Base-by-base conservation (phyloP, 1,140 invertebrate species). In the Leptinotarsa texana region DNA sequence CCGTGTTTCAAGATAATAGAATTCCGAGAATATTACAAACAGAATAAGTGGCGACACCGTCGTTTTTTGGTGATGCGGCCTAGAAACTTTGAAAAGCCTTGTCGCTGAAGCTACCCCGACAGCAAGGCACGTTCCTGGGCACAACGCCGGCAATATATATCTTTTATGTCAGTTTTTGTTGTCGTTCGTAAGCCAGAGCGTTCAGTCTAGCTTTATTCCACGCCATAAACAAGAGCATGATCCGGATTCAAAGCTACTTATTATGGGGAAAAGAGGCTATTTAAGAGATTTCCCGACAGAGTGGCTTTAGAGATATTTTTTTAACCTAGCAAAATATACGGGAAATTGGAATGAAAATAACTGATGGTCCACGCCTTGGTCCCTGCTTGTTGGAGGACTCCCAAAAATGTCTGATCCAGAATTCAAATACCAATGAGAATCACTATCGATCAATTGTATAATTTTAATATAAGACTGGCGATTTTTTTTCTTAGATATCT, bases 191-290 rank as follows among this genome's bases (percentile, higher is more conserved):
- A 57, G 51, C 51, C 51, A 57, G 51, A 57, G 51, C 51, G n/a
- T 57, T 57, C 51, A 57, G 51, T 57, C 51, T 57, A 57, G 51
- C 51, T 57, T 57, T 57, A 57, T 57, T 57, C 51, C 51, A n/a
- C n/a, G 51, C 51, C 51, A 57, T 57, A 57, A 57, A 57, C 51
- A 57, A 57, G 51, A 57, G 51, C 51, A 57, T 57, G 51, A 57
- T 57, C 51, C 51, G 51, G 51, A 57, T 57, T 57, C 51, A 57
- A 57, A 57, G 51, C 51, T 57, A 57, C 51, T 57, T 57, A 15
- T 57, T 57, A 57, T 57, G 51, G 5, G n/a, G n/a, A n/a, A 57
- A 57, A 57, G 4, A 57, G 51, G 51, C 51, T 18, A 15, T 57
- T 57, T n/a, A 17, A 33, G 51, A 18, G n/a, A 57, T 57, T 57